Evolutionary conservation across 2,888 invertebrate genomes (phyloP), one percentile per base, ranked within the genome.

Genomic region (Rhorus exstirpatorius): DNA sequence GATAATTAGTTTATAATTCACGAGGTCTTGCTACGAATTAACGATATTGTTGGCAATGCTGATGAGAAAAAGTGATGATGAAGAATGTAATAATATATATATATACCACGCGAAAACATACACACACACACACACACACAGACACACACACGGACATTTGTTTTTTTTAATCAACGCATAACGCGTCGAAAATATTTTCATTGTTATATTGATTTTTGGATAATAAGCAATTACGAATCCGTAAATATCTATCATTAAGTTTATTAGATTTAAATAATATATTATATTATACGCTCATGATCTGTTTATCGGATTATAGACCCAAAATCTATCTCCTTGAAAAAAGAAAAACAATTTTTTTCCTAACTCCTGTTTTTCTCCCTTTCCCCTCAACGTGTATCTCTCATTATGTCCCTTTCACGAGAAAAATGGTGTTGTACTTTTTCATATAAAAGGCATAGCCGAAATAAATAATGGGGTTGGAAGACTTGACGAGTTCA

Each of bases 381-480:
- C 79, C 82, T 79, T 70, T 55, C 83, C 84, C 86, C 83, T 85
- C 84, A 87, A 87, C 85, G 77, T 86, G 86, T 90, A 87, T 90
- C 88, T 89, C 88, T n/a, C n/a, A n/a, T 89, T 87, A 87, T 76
- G 63, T 88, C 87, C 88, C 87, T 89, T 84, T 90, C 86, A n/a
- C n/a, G n/a, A n/a, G 87, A 89, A 87, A 91, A 90, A 89, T 89
- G 89, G 90, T 91, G 90, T 89, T 90, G 91, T 91, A 91, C 91
- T 91, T 92, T 92, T 92, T 92, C 91, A 92, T 90, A 91, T 91
- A 89, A 91, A 91, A 90, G 90, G 89, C 90, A 89, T 91, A 90
- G 89, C 90, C 90, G 90, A 90, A 91, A 91, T 92, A 91, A 91
- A 91, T 91, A 76, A 89, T 91, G 91, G 91, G 90, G 89, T 90